Evolutionary conservation across 1,140 invertebrate genomes (phyloP).

Genomic region (Macrocentrus cingulum): DNA sequence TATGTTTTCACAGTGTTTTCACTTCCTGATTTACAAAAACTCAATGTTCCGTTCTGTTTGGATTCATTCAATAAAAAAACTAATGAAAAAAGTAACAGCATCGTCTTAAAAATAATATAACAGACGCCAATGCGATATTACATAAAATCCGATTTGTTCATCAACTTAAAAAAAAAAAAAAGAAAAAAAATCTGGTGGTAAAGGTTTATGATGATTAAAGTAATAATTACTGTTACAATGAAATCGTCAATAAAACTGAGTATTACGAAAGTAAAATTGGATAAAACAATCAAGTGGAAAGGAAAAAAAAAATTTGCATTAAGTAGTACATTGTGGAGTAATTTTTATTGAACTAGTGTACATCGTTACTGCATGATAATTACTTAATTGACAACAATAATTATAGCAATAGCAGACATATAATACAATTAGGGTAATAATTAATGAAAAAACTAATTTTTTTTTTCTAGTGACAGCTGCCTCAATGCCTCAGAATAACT

Average conservation of each 20-base stretch:
- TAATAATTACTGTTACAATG: too few relatives aligned
- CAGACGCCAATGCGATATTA: too few relatives aligned
- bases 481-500: conserved; percentile 57
- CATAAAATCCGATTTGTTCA: too few relatives aligned
- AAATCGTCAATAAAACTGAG: too few relatives aligned
- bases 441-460: conserved; percentile 53
- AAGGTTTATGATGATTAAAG: too few relatives aligned
- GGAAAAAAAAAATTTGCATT: background rate
- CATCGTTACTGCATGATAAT: conserved; percentile 49
- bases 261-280: background rate
- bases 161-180: too few relatives aligned
- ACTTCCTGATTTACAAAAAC: too few relatives aligned
- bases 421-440: conserved; percentile 49
- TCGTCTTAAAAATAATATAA: too few relatives aligned
- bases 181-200: too few relatives aligned
- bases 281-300: background rate
- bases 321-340: conserved; percentile 39
- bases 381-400: conserved; percentile 45
- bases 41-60: background rate
- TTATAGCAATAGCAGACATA: conserved; percentile 47
- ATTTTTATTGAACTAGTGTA: conserved; percentile 48
- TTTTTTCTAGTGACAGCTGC: conserved; percentile 58
- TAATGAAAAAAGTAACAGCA: too few relatives aligned
- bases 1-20: too few relatives aligned
- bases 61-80: background rate